A percentile compares a stretch with the other conserved stretches of the same genome.
Evolutionary conservation across 2,113 vertebrate species (phyloP).

Genomic region (Etia nguti): DNA sequence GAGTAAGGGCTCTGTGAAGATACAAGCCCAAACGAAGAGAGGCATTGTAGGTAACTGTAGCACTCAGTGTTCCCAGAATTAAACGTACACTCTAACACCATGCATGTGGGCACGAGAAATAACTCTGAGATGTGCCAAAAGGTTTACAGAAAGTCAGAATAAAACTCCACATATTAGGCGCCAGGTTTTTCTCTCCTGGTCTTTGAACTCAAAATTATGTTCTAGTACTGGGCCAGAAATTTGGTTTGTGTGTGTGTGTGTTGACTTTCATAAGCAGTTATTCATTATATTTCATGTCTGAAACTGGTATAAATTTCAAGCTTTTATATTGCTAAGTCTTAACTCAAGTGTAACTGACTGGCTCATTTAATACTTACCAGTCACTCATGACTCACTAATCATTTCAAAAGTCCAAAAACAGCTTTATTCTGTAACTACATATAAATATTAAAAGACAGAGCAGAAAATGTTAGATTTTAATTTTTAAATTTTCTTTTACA

Average conservation of each 20-base stretch:
- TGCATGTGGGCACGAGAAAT: not conserved
- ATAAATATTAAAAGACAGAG: not conserved
- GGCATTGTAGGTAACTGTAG: not conserved
- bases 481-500: not conserved
- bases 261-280: not conserved
- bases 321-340: not conserved
- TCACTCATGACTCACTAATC: not conserved
- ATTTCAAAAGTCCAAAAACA: fast-evolving
- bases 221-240: not conserved
- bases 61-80: not conserved
- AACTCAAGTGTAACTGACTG: not conserved
- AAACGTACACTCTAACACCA: not conserved
- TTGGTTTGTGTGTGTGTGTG: not conserved
- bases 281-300: not conserved
- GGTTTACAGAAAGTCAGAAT: not conserved
- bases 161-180: not conserved
- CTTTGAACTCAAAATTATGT: not conserved
- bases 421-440: not conserved
- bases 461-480: not conserved
- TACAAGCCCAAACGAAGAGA: not conserved
- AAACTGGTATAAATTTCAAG: not conserved
- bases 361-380: not conserved
- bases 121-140: not conserved
- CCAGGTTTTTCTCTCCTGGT: not conserved
- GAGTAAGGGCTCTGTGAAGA: not conserved